Evolutionary conservation across 1,140 invertebrate species (phyloP).

Genomic region (Euglossa dilemma): DNA sequence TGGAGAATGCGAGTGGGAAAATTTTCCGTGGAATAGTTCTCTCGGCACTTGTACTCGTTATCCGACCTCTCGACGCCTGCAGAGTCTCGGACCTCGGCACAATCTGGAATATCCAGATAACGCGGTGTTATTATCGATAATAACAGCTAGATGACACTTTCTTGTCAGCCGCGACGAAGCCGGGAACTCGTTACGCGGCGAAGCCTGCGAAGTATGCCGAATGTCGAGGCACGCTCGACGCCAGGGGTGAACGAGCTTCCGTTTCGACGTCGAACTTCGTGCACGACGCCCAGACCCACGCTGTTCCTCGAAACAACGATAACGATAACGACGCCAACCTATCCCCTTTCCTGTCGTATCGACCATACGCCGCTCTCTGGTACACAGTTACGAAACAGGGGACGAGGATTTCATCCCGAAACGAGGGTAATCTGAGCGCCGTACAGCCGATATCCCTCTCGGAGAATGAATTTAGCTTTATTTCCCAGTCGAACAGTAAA

Average conservation of each 20-base stretch:
- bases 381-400: not conserved
- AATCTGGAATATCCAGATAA: no score
- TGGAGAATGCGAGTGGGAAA: no score
- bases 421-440: not conserved
- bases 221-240: not conserved
- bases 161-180: not conserved
- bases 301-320: constrained; percentile 2
- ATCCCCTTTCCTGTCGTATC: not conserved
- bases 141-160: no score
- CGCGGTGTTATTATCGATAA: no score
- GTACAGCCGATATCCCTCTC: not conserved
- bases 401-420: not conserved
- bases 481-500: not conserved
- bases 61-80: no score
- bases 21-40: no score
- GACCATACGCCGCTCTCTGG: not conserved
- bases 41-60: no score
- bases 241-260: not conserved
- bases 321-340: constrained; percentile 32
- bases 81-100: no score
- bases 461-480: not conserved
- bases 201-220: constrained; percentile 3
- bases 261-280: constrained; percentile 6
- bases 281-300: no score
- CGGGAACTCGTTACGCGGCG: not conserved